Conservation (phyloP, 2,888 invertebrate species). For the Apamea sordens region DNA sequence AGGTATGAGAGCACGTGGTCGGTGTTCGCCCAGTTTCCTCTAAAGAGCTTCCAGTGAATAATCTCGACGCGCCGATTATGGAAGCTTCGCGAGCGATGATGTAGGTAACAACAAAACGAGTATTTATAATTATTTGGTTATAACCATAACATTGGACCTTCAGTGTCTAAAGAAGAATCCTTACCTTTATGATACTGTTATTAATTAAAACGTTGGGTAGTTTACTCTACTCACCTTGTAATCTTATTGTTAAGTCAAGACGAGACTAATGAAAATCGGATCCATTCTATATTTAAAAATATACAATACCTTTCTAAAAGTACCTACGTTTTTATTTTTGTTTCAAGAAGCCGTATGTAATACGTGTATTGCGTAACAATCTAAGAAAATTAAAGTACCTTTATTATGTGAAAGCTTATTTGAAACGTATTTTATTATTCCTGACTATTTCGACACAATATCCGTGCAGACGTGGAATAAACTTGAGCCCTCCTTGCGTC, state of each 20-base stretch:
- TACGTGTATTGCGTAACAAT: neutral
- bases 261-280: neutral
- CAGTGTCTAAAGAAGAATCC: conserved; percentile 1
- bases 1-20: conserved; percentile 32
- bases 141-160: conserved; percentile 14
- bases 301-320: conserved; percentile 5
- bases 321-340: conserved; percentile 1
- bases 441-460: conserved; percentile 47
- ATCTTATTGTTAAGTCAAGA: conserved; percentile 4
- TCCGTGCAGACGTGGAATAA: conserved; percentile 56
- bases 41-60: conserved; percentile 17
- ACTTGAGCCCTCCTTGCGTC: conserved; percentile 72
- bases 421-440: conserved; percentile 44
- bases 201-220: conserved; percentile 3
- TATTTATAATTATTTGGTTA: conserved; percentile 21
- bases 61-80: conserved; percentile 20
- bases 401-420: conserved; percentile 7
- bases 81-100: conserved; percentile 16
- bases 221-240: neutral
- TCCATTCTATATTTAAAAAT: neutral
- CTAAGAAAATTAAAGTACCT: neutral
- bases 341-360: conserved; percentile 4
- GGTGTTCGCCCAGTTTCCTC: conserved; percentile 19
- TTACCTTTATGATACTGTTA: neutral
- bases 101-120: conserved; percentile 29